Evolutionary conservation across 1,140 invertebrate genomes (phyloP), one percentile per base, ranked within the genome.

Genomic region (Drosophila novamexicana): DNA sequence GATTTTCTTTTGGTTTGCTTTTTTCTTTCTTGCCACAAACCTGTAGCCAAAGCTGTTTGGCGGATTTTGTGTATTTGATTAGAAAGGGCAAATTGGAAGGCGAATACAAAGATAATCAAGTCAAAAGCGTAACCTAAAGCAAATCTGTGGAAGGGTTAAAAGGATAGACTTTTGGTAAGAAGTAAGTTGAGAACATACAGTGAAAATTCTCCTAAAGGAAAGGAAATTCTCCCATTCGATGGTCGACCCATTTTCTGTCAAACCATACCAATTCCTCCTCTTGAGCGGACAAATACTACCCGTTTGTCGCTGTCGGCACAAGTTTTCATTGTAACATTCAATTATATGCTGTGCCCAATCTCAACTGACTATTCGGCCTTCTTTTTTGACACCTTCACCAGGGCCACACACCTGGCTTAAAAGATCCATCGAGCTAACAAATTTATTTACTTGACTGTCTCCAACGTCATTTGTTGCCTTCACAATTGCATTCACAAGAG

Each of bases 381-480:
- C 14, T 16, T 29, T 53, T 34, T 59, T 59, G 29, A 57, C 68
- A 65, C 52, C 61, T 71, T 42, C 53, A 49, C 42, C 52, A 16
- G 34, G 45, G 50, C 29, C 32, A 53, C 32, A 45, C 44, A 53
- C 6, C 29, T 36, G n/a, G 32, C 32, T 36, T n/a, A 53, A 36
- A 36, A 34, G 14, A 29, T 36, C 36, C 22, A 52, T 16, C 9
- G 42, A 45, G 12, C 12, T 45, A 54, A 62, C 53, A 62, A 73
- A 57, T 72, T 65, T 65, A 72, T 66, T 58, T 62, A 66, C 57
- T 74, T 44, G 50, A 54, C 56, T 47, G 18, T 61, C 9, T 14
- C 37, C 49, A 32, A 53, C 40, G 22, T 70, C 59, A 70, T 56
- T 63, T 49, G 45, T 22, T 44, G 44, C 6, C 34, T 52, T 42